These are phyloP conservation scores for Bradynema listronoti DNA, from an alignment of 1,140 invertebrate genomes.

Conservation along the genomic window DNA sequence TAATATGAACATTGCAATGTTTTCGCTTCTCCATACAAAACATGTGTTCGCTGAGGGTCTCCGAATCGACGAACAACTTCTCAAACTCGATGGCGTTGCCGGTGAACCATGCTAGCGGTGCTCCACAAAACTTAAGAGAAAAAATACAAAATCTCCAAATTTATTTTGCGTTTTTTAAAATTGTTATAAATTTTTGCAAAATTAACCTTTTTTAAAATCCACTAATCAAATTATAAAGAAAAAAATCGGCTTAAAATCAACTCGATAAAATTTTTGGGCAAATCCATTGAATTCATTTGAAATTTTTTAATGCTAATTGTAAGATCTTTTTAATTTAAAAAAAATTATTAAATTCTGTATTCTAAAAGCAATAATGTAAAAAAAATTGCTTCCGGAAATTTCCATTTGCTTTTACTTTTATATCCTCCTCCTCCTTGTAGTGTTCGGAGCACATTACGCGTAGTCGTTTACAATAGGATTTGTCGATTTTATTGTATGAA, in stretches of 20 bases:
- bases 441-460: conserved; percentile 94
- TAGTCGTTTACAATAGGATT: conserved; percentile 89
- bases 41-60: background rate
- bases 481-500: conserved; percentile 76
- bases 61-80: conserved; percentile 5
- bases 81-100: conserved; percentile 3
- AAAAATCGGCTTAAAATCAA: too few relatives aligned
- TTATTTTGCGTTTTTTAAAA: conserved; percentile 62
- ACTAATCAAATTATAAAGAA: too few relatives aligned
- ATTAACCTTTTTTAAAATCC: too few relatives aligned
- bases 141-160: background rate
- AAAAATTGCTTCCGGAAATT: background rate
- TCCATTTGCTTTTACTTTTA: conserved; percentile 22
- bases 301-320: too few relatives aligned
- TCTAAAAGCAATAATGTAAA: too few relatives aligned
- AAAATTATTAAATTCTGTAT: too few relatives aligned
- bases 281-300: too few relatives aligned
- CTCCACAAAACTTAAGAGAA: conserved; percentile 57
- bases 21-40: conserved; percentile 13
- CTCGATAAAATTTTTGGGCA: too few relatives aligned
- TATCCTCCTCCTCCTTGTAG: conserved; percentile 73
- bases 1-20: conserved; percentile 6
- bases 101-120: conserved; percentile 19
- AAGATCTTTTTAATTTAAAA: too few relatives aligned
- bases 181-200: conserved; percentile 53